These are phyloP conservation scores for Tyto alba DNA, from an alignment of 2,113 vertebrate species.

Conservation along the genomic window DNA sequence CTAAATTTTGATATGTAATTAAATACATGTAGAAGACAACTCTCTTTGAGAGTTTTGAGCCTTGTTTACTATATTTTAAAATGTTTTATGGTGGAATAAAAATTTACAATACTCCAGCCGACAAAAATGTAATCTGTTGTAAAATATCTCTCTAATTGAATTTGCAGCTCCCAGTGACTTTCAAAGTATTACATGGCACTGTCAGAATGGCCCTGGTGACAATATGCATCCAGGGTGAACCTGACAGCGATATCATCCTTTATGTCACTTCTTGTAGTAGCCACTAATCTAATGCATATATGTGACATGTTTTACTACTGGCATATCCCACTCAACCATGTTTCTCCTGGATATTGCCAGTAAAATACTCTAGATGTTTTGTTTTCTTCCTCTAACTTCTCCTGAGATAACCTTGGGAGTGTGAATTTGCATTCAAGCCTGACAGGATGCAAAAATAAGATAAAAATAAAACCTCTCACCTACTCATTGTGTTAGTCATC, in stretches of 20 bases:
- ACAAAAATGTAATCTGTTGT: not conserved
- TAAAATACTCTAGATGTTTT: not conserved
- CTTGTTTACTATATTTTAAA: constrained; percentile 12
- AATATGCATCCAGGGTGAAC: not conserved
- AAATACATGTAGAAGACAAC: not conserved
- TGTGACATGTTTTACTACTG: not conserved
- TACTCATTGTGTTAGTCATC: not conserved
- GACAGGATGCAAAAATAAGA: not conserved
- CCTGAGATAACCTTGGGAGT: not conserved
- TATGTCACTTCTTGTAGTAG: not conserved
- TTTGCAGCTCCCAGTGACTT: not conserved
- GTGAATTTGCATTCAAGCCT: not conserved
- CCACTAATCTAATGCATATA: not conserved
- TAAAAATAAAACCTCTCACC: not conserved
- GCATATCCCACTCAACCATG: not conserved
- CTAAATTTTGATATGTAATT: constrained; percentile 32
- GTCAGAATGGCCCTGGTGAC: not conserved
- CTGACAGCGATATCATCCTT: not conserved
- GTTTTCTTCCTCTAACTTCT: not conserved
- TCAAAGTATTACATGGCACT: not conserved
- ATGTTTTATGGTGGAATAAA: constrained; percentile 36
- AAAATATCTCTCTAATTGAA: not conserved
- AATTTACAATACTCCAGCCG: not conserved
- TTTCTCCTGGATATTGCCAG: not conserved
- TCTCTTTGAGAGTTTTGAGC: not conserved